phyloP scores from a whole-genome alignment of 2,113 vertebrate genomes.

The Hemichromis elongatus region DNA sequence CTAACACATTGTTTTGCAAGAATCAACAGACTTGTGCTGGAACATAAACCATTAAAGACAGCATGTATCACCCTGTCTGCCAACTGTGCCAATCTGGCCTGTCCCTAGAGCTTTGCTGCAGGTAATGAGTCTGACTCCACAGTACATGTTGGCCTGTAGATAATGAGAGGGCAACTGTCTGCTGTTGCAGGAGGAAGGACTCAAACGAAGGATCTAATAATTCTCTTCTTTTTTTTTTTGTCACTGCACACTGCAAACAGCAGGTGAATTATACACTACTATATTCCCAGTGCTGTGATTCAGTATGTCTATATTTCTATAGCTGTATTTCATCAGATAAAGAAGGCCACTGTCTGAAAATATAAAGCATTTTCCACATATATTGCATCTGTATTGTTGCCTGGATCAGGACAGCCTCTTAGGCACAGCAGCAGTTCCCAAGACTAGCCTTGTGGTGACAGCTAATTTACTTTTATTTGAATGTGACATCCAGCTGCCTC shows the following conservation, averaged over 20 bases:
- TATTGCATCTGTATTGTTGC: slow-evolving; percentile 12
- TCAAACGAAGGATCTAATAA: not conserved
- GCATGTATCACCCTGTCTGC: not conserved
- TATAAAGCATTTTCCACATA: slow-evolving; percentile 14
- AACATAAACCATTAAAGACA: not conserved
- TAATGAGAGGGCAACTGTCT: slow-evolving; percentile 39
- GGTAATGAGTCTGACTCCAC: slow-evolving; percentile 32
- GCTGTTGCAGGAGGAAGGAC: not conserved
- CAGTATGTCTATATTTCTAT: not conserved
- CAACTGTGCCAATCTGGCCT: not conserved
- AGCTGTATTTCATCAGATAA: not conserved
- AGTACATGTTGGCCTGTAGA: slow-evolving; percentile 12
- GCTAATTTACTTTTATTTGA: slow-evolving; percentile 67
- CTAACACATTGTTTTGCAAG: not conserved
- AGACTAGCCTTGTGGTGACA: slow-evolving; percentile 46
- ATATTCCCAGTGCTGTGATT: not conserved
- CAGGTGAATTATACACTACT: not conserved
- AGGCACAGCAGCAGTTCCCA: slow-evolving; percentile 35
- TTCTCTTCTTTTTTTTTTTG: not conserved
- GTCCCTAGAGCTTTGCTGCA: slow-evolving; percentile 9
- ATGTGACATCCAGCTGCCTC: slow-evolving; percentile 49
- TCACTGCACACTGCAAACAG: not conserved
- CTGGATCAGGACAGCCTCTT: slow-evolving; percentile 28
- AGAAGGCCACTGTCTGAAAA: not conserved
- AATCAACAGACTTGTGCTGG: not conserved